These are phyloP conservation scores for Stenichneumon culpator DNA, from an alignment of 2,888 invertebrate species.

Conservation along the genomic window DNA sequence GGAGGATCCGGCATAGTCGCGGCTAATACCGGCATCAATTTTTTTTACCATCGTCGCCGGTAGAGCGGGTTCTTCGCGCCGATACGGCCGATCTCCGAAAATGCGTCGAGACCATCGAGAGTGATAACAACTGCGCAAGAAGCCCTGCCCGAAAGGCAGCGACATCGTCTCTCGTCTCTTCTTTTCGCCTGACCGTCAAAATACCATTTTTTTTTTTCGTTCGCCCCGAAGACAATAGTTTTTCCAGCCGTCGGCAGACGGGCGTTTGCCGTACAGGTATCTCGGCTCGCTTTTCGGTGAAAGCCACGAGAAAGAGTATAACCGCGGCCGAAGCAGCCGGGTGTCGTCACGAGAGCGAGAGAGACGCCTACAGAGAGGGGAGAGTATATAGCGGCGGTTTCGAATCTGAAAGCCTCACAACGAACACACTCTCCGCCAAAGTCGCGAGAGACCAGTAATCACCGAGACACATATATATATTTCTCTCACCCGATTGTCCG, in stretches of 20 bases:
- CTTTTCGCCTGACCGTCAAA: background rate
- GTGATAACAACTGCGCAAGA: background rate
- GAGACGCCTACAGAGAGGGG: constrained; percentile 78
- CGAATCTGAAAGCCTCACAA: constrained; percentile 82
- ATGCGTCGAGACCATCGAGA: background rate
- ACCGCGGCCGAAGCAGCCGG: constrained; percentile 53
- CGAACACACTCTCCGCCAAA: constrained; percentile 79
- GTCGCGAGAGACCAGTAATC: constrained; percentile 66
- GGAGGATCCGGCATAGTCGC: constrained; percentile 30
- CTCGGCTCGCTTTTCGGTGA: constrained; percentile 81
- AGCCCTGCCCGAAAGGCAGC: background rate
- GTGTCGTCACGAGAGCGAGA: constrained; percentile 55
- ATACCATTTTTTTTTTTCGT: background rate
- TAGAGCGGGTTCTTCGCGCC: background rate
- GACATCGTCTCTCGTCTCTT: background rate
- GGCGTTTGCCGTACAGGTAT: constrained; percentile 25
- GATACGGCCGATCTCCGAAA: background rate
- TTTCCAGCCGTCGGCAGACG: constrained; percentile 27
- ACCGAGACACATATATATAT: constrained; percentile 1
- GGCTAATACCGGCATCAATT: background rate
- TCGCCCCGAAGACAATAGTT: constrained; percentile 48
- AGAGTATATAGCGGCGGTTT: constrained; percentile 84
- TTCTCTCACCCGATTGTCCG: constrained; percentile 27
- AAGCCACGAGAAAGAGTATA: constrained; percentile 57
- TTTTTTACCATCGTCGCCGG: background rate